Base-by-base conservation (phyloP, 2,113 vertebrate species). In the Scopus umbretta region DNA sequence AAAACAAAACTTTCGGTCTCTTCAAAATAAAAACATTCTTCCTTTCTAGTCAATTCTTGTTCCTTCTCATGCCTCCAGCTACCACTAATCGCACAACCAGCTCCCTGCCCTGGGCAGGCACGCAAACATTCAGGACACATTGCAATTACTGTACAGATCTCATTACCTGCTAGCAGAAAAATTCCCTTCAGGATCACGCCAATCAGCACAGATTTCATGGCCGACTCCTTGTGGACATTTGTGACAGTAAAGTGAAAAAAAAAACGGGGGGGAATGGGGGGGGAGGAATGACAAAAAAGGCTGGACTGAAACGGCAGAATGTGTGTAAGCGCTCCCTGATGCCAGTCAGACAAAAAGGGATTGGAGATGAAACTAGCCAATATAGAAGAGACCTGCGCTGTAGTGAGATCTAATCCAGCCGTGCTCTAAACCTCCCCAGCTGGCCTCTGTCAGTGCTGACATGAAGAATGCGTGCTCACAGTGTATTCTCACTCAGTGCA, bases 391-490 rank as follows among this genome's bases (percentile, higher is more conserved):
- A 76, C 92, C 94, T 95, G 90, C 91, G 83, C 93, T 50, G 78
- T 55, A 91, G 97, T 92, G 94, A 97, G 98, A 80, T 52, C 92
- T 98, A 98, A 99, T 98, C 98, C 97, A 93, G 95, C 22, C 91
- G 73, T 27, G 96, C 95, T 85, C 94, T 95, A 86, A 95, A 56
- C 96, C 96, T 97, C 96, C 97, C 98, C 98, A 98, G 98, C 98
- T 99, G 98, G 98, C 98, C 98, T 73, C 98, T 98, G 97, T 98
- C 98, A 97, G 84, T 61, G 96, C 98, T 98, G 98, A 98, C 98
- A 98, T 21, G 93, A 98, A 97, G 98, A 98, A 98, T 98, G 98
- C 47, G 90, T 66, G 21, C 95, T 94, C 92, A 74, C 96, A 59
- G 95, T 34, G 52, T 12, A 29, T 21, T 49, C 86, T 11, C 6